These are phyloP conservation scores for Eupithecia inturbata DNA, from an alignment of 2,888 invertebrate species.

Conservation along the genomic window DNA sequence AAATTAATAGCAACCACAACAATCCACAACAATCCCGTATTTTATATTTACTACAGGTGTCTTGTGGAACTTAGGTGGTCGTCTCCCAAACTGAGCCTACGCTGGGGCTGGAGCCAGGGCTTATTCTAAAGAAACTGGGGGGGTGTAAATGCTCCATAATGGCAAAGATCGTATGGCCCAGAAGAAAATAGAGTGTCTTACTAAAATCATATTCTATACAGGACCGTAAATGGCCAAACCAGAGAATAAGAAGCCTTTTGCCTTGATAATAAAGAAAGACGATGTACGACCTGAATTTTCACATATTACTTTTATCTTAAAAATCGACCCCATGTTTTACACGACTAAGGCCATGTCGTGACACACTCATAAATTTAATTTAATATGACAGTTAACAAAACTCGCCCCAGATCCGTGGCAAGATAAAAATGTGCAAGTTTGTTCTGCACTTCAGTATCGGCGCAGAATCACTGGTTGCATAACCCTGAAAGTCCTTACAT, in stretches of 20 bases:
- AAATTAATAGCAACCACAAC: constrained; percentile 25
- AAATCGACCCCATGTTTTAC: constrained; percentile 31
- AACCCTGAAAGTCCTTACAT: constrained; percentile 75
- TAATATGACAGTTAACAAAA: constrained; percentile 43
- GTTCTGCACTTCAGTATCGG: constrained; percentile 38
- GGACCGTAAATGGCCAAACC: not conserved
- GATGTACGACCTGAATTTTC: constrained; percentile 11
- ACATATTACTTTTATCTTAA: constrained; percentile 28
- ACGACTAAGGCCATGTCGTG: constrained; percentile 37
- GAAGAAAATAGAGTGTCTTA: not conserved
- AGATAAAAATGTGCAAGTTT: constrained; percentile 43
- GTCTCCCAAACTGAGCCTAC: not conserved
- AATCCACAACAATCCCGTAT: constrained; percentile 19
- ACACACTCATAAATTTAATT: constrained; percentile 39
- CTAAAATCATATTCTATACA: not conserved
- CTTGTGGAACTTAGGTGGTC: constrained; percentile 7
- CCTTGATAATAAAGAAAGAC: not conserved
- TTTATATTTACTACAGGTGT: constrained; percentile 3
- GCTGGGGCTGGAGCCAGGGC: not conserved
- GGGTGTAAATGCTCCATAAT: not conserved
- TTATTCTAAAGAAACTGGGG: not conserved
- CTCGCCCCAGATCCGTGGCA: constrained; percentile 39
- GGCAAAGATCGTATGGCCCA: not conserved
- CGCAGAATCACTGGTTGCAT: constrained; percentile 60
- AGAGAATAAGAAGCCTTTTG: not conserved